Conservation (phyloP, 2,797 vertebrate genomes). For the Meriones psammophilus region DNA sequence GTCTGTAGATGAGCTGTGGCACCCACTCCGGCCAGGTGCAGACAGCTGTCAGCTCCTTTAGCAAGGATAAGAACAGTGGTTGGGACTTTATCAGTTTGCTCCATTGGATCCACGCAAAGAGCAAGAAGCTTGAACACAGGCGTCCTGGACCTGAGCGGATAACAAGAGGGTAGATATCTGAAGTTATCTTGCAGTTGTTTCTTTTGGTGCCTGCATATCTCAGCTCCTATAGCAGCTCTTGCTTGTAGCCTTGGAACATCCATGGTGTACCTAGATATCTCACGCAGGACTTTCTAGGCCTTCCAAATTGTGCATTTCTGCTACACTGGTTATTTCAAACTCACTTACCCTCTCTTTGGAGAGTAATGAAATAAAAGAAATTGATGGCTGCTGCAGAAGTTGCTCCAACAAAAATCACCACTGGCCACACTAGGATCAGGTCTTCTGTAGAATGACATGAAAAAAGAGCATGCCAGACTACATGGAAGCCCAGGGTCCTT, state of each 20-base stretch:
- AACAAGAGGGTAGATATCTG: not conserved
- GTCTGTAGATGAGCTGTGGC: not conserved
- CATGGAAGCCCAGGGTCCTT: not conserved
- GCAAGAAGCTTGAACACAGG: not conserved
- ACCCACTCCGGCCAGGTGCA: not conserved
- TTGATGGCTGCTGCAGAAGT: not conserved
- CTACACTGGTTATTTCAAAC: not conserved
- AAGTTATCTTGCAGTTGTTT: not conserved
- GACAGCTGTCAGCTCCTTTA: not conserved
- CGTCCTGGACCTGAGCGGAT: too few species aligned
- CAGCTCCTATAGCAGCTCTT: not conserved
- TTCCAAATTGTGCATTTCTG: not conserved
- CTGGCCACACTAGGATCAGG: not conserved
- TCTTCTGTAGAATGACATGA: not conserved
- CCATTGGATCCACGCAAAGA: not conserved
- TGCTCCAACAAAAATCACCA: not conserved
- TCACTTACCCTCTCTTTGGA: not conserved
- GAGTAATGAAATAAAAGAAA: not conserved
- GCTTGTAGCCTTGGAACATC: not conserved
- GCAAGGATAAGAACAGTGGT: not conserved
- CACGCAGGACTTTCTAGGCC: not conserved
- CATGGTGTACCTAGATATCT: too few species aligned
- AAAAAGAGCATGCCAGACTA: not conserved
- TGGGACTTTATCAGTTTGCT: not conserved
- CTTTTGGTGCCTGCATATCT: not conserved